Evolutionary conservation across 2,113 vertebrate species (phyloP).

Genomic region (Nyctibius bracteatus): DNA sequence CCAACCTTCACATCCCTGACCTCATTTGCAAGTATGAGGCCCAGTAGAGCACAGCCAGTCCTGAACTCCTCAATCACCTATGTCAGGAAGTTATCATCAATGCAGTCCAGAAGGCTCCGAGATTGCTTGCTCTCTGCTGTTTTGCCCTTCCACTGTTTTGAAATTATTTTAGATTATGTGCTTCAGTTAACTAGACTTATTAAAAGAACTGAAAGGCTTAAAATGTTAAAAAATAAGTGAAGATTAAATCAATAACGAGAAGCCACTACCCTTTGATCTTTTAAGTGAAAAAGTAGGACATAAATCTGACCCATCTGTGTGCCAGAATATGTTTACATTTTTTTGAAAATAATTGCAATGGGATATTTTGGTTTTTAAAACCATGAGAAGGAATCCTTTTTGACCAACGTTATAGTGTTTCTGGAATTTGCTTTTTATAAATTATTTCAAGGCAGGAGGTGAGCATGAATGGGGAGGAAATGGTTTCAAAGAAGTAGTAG

Average conservation of each 20-base stretch:
- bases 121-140: background rate
- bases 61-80: background rate
- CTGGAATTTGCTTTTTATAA: background rate
- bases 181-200: background rate
- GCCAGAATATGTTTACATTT: background rate
- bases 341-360: background rate
- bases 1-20: background rate
- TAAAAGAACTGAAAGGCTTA: background rate
- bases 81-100: background rate
- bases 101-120: background rate
- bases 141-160: background rate
- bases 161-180: background rate
- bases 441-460: background rate
- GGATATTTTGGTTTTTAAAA: background rate
- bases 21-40: background rate
- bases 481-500: background rate
- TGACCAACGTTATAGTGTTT: background rate
- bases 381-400: background rate
- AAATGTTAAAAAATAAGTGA: background rate
- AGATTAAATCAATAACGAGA: background rate
- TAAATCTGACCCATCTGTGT: background rate
- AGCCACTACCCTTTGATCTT: background rate
- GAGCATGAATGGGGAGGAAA: background rate
- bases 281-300: background rate
- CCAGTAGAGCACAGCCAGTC: background rate